A percentile compares a stretch with the other conserved stretches of the same genome.
Conservation (phyloP, 1,140 invertebrate species). For the Schlechtendalia chinensis region DNA sequence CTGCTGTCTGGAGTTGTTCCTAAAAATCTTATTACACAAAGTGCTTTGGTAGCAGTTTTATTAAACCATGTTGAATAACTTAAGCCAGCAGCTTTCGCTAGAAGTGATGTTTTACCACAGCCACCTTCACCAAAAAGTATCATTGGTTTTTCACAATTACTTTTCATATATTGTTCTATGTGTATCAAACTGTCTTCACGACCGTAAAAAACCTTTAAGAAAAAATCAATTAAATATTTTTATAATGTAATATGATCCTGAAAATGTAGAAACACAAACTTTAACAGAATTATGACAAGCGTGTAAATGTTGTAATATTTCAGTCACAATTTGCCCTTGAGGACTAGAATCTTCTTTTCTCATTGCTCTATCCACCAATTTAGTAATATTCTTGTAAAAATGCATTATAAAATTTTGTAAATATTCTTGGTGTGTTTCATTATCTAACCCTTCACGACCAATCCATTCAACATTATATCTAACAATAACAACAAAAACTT, state of each 20-base stretch:
- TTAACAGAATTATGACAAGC: constrained; percentile 95
- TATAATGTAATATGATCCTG: too few species aligned
- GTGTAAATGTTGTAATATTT: constrained; percentile 94
- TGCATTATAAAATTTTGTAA: constrained; percentile 92
- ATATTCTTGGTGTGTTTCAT: constrained; percentile 91
- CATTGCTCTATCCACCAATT: constrained; percentile 90
- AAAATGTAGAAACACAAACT: constrained; percentile 55
- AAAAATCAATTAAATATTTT: neutral
- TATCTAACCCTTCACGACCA: constrained; percentile 88
- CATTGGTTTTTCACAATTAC: constrained; percentile 80
- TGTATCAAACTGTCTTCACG: constrained; percentile 80
- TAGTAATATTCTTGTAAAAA: constrained; percentile 92
- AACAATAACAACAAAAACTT: constrained; percentile 48
- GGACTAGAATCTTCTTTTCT: constrained; percentile 90
- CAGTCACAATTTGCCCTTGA: constrained; percentile 90
- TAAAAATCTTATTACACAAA: constrained; percentile 87
- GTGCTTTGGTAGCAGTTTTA: constrained; percentile 65
- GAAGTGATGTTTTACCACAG: constrained; percentile 94
- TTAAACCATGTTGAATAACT: constrained; percentile 70
- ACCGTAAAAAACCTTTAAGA: constrained; percentile 83
- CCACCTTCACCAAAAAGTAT: constrained; percentile 95
- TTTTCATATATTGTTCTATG: constrained; percentile 83
- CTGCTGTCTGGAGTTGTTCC: constrained; percentile 97
- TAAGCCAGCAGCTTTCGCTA: constrained; percentile 88
- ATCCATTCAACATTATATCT: constrained; percentile 97